Conservation (phyloP, 2,888 invertebrate genomes). For the Eupeodes luniger region DNA sequence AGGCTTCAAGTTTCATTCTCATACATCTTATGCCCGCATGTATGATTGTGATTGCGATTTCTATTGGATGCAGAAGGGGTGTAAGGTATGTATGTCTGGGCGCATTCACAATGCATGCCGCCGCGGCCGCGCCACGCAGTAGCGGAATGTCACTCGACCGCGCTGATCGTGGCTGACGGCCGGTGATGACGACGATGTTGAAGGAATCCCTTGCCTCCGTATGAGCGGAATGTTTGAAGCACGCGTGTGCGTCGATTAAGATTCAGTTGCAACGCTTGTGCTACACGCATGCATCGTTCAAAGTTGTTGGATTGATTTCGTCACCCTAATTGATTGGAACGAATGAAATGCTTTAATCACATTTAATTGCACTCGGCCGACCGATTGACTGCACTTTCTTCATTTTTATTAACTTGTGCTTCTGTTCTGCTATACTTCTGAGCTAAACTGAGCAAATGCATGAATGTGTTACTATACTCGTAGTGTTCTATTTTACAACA, state of each 20-base stretch:
- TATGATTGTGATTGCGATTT: not conserved
- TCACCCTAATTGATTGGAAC: slow-evolving; percentile 71
- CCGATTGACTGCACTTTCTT: slow-evolving; percentile 32
- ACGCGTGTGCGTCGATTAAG: slow-evolving; percentile 64
- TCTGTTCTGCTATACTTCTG: not conserved
- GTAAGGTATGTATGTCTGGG: slow-evolving; percentile 21
- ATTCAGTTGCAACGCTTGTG: slow-evolving; percentile 54
- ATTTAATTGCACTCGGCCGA: slow-evolving; percentile 58
- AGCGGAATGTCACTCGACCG: slow-evolving; percentile 53
- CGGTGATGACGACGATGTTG: no score
- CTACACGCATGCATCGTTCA: slow-evolving; percentile 18
- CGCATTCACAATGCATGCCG: slow-evolving; percentile 3
- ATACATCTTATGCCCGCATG: slow-evolving; percentile 38
- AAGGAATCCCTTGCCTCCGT: slow-evolving; percentile 51
- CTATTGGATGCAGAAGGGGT: not conserved
- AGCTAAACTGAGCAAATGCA: not conserved
- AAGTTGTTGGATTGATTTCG: slow-evolving; percentile 62
- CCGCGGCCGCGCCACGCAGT: not conserved
- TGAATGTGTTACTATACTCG: not conserved
- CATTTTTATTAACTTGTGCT: not conserved
- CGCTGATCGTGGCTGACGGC: no score
- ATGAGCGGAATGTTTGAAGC: slow-evolving; percentile 52
- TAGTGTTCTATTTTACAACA: slow-evolving; percentile 14
- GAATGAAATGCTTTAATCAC: slow-evolving; percentile 68
- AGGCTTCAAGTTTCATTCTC: slow-evolving; percentile 11